These are phyloP conservation scores for Drosophila paulistorum DNA, from an alignment of 1,140 invertebrate species.

Conservation along the genomic window DNA sequence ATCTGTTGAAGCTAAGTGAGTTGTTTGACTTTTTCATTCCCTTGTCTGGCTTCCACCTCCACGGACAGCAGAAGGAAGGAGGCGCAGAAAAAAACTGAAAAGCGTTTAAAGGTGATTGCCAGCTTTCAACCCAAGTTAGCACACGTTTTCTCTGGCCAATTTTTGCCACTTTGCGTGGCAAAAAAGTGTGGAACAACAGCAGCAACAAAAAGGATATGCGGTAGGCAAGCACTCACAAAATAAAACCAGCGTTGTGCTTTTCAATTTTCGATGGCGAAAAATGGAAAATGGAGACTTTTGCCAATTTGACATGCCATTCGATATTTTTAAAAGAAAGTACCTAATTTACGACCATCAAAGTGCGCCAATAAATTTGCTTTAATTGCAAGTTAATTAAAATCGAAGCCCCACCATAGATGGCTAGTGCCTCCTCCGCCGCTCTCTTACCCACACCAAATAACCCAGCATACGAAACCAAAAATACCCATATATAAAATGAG, in stretches of 20 bases:
- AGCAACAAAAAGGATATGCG: constrained; percentile 5
- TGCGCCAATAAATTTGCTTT: constrained; percentile 73
- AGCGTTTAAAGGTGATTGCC: constrained; percentile 53
- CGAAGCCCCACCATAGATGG: constrained; percentile 35
- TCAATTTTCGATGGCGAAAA: constrained; percentile 24
- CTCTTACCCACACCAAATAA: background rate
- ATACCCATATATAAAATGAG: background rate
- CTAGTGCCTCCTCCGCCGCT: background rate
- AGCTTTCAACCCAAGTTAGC: constrained; percentile 8
- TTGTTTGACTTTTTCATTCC: constrained; percentile 74
- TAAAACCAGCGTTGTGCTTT: constrained; percentile 29
- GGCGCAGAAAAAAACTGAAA: constrained; percentile 16
- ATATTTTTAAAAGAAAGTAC: constrained; percentile 55
- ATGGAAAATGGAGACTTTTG: constrained; percentile 12
- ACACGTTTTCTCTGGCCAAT: constrained; percentile 22
- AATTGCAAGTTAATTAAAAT: constrained; percentile 78
- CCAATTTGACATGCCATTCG: constrained; percentile 69
- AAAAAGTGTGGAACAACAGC: background rate
- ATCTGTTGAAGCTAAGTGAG: constrained; percentile 64
- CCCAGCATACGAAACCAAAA: background rate
- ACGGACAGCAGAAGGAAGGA: constrained; percentile 21
- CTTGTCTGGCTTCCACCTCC: constrained; percentile 39
- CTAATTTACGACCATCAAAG: constrained; percentile 78
- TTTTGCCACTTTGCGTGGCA: constrained; percentile 22
- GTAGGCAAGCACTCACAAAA: background rate